Conservation (phyloP, 2,113 vertebrate species). For the Aldabrachelys gigantea region DNA sequence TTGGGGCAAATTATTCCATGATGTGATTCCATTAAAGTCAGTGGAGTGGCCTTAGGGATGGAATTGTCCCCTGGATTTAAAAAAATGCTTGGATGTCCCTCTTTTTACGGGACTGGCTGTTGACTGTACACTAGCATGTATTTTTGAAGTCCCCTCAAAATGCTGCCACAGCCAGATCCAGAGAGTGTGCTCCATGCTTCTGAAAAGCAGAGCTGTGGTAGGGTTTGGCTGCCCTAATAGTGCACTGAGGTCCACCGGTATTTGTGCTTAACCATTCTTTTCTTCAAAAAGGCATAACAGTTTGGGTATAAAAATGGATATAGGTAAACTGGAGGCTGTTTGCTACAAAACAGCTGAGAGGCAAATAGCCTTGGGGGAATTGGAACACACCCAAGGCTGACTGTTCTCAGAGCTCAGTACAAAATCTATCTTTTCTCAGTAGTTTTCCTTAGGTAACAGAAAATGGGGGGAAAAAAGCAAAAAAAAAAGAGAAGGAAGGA, state of each 20-base stretch:
- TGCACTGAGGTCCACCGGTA: neutral
- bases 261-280: neutral
- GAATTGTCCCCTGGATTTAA: neutral
- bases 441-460: neutral
- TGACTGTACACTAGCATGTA: neutral
- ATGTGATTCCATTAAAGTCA: neutral
- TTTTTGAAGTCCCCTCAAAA: constrained; percentile 53
- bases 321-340: neutral
- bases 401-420: neutral
- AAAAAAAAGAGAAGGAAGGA: neutral
- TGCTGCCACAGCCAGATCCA: neutral
- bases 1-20: neutral
- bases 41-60: neutral
- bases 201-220: neutral
- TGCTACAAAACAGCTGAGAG: constrained; percentile 32
- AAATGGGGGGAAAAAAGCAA: neutral
- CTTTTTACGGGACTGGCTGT: neutral
- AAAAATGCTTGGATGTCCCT: neutral
- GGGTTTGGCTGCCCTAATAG: neutral
- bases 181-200: neutral
- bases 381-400: neutral
- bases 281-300: neutral
- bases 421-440: neutral
- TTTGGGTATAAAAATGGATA: neutral
- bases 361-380: constrained; percentile 1